Base-by-base conservation (phyloP, 2,113 vertebrate species). In the Cynoglossus semilaevis region DNA sequence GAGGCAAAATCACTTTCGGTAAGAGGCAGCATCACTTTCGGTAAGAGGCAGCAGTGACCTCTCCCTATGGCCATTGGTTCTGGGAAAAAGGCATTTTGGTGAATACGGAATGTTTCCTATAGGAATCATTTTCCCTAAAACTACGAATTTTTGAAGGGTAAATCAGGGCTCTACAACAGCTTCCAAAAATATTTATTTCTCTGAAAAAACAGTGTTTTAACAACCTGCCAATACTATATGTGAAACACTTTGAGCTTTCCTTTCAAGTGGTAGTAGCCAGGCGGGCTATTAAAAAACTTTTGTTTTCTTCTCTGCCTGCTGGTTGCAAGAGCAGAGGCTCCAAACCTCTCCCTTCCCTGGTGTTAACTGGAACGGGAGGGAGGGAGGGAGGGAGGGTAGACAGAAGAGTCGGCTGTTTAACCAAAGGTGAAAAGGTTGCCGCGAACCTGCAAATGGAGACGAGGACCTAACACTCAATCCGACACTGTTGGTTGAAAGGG, bases 351-450 rank as follows among this genome's bases (percentile, higher is more conserved):
- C 70, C 67, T 67, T 67, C 62, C 47, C 44, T 55, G 58, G 34
- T 46, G 5, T 16, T 36, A 54, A 15, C 37, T 49, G 38, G 46
- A 47, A 63, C 42, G 37, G 45, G 35, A 55, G 71, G 35, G 47
- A 16, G 50, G 42, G 37, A 9, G 9, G 35, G 45, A n/a, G 53
- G 52, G 61, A 29, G 45, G 58, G 56, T 58, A 19, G 53, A 50
- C 58, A 29, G 45, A 55, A 56, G 62, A 19, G 38, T 34, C 58
- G 63, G 38, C 51, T 64, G 67, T 52, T 76, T 58, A 63, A 70
- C 53, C 52, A 50, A 78, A 79, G 80, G 76, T 84, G 72, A 86
- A 77, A 77, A 82, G 76, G 73, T 29, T 82, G 71, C 58, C 72
- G 44, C 16, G 12, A 62, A 62, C 56, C 69, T 81, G 73, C 63